Evolutionary conservation across 2,113 vertebrate genomes (phyloP).

Genomic region (Marcusenius ussheri): DNA sequence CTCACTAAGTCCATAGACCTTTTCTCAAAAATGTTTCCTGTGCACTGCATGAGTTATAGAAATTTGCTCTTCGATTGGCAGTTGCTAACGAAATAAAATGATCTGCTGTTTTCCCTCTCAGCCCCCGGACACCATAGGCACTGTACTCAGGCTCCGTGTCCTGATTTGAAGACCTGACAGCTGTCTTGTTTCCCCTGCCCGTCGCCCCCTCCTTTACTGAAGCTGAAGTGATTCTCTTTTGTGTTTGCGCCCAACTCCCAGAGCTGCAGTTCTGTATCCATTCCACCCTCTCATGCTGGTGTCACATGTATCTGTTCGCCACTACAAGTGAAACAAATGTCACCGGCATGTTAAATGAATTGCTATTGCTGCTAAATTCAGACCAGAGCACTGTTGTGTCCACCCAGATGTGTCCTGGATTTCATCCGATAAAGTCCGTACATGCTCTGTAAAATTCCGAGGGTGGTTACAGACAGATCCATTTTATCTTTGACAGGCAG

Average conservation of each 20-base stretch:
- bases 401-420: neutral
- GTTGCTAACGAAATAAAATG: neutral
- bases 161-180: neutral
- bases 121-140: neutral
- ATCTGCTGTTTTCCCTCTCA: neutral
- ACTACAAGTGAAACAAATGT: neutral
- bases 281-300: neutral
- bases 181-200: neutral
- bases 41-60: neutral
- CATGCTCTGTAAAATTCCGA: neutral
- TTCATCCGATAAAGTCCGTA: neutral
- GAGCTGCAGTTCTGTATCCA: neutral
- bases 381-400: neutral
- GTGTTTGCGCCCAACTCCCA: neutral
- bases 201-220: neutral
- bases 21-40: neutral
- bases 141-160: neutral
- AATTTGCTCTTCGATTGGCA: neutral
- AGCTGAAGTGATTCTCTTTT: neutral
- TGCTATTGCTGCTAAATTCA: neutral
- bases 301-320: neutral
- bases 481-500: neutral
- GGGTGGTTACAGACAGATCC: neutral
- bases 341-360: neutral
- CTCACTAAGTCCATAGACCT: neutral